Evolutionary conservation across 2,797 vertebrate genomes (phyloP), one percentile per base, ranked within the genome.

Genomic region (Falco cherrug): DNA sequence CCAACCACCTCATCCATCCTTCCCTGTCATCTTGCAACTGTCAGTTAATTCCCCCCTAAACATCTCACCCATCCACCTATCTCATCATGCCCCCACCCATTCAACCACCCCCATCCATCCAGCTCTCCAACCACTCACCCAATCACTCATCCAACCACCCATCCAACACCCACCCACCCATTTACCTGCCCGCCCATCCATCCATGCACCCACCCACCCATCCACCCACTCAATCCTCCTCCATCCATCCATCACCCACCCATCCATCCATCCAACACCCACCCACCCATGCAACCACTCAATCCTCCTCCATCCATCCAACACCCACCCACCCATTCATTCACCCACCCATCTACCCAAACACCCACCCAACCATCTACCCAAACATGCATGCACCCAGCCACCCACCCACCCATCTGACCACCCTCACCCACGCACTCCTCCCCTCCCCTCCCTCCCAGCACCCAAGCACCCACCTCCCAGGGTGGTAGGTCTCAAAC

Each of bases 401-500:
- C 35, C 35, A 35, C 1, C 35, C 31, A 33, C 1, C 45, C 48
- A 33, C 4, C 9, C 13, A 5, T 10, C 68, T 12, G 7, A 6
- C 29, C n/a, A 15, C 6, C 35, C 12, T 9, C 26, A 10, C 8
- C 12, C 47, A 41, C 48, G 33, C 57, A 29, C 39, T 14, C 11
- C 28, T 69, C 31, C 31, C 33, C n/a, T 43, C 22, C 37, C 41
- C 59, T 19, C 22, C 2, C 11, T 15, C 69, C 39, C 1, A 6
- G 5, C 39, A 41, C n/a, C 75, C 24, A 5, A 13, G 14, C 78
- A 11, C 73, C 26, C 93, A 99, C 99, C 98, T 99, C 79, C 99
- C 99, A 0, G 99, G 98, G 83, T 99, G 99, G 98, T 99, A 99
- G 69, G 99, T 99, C 97, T 99, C 99, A 78, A 99, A 98, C 91